These are phyloP conservation scores for Pitangus sulphuratus DNA, from an alignment of 2,797 vertebrate species.

Conservation along the genomic window DNA sequence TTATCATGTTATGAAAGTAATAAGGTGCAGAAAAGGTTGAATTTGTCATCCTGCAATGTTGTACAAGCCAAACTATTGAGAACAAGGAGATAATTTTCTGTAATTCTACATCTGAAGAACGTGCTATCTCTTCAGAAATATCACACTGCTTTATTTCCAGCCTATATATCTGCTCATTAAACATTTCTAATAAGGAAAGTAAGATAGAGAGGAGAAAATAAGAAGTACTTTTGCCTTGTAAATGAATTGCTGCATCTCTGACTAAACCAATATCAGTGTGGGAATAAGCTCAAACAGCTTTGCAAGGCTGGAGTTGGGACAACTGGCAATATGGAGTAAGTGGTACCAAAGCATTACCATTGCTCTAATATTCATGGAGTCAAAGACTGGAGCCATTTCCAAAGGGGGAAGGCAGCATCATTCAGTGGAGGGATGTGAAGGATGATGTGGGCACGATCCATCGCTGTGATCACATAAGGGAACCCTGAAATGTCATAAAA, in stretches of 20 bases:
- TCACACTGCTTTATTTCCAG: conserved; percentile 1
- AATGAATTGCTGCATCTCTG: conserved; percentile 60
- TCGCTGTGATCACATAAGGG: conserved; percentile 67
- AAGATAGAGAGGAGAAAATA: conserved; percentile 12
- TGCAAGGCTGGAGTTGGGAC: conserved; percentile 69
- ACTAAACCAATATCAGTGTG: conserved; percentile 58
- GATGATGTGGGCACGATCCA: conserved; percentile 64
- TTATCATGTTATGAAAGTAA: conserved; percentile 4
- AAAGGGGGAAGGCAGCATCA: conserved; percentile 40
- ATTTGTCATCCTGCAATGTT: not conserved
- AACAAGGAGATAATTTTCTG: conserved; percentile 21
- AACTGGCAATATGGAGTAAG: conserved; percentile 59
- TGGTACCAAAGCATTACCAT: conserved; percentile 1
- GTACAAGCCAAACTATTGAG: not conserved
- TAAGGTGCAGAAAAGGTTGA: not conserved
- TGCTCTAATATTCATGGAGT: conserved; percentile 50
- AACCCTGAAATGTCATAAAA: conserved; percentile 83
- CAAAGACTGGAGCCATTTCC: conserved; percentile 50
- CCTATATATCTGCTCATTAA: not conserved
- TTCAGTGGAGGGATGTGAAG: conserved; percentile 40
- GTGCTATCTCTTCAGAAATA: not conserved
- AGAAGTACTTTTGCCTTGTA: conserved; percentile 41
- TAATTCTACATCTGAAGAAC: conserved; percentile 6
- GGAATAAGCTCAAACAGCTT: conserved; percentile 60
- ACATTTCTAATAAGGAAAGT: conserved; percentile 35